Base-by-base conservation (phyloP, 2,888 invertebrate genomes). In the Punctoribates punctum region DNA sequence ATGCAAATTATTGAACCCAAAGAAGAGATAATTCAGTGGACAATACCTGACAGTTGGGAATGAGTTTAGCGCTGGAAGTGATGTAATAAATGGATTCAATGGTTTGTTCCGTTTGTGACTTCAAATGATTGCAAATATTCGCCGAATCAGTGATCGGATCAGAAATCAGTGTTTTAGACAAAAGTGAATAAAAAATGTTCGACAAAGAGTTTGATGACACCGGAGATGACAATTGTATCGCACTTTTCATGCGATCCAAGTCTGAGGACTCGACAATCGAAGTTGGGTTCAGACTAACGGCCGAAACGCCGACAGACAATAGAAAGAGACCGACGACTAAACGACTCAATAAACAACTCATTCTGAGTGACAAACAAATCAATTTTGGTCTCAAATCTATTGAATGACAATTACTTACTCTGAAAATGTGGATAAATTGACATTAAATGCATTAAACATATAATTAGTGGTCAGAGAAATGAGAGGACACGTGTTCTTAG, bases 61-160 rank as follows among this genome's bases (percentile, higher is more conserved):
- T 23, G 0, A 77, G 57, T 75, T 75, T 77, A 38, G 67, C 62
- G 15, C 42, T 67, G 9, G 75, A 77, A 17, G 75, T 70, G 11
- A 57, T 57, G 51, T 74, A 76, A 77, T 60, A 73, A 46, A 76
- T 73, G 46, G 27, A 20, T 38, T 75, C 75, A 13, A 76, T 9
- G 9, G n/a, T 48, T 54, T 25, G 34, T 6, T 57, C 38, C 6
- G 48, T 51, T 17, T 65, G 38, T 70, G 34, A 15, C 54, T 75
- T 42, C 20, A 75, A n/a, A 51, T 70, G 70, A 57, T 42, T 48
- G 54, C 75, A 75, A 13, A 75, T 70, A n/a, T 75, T 70, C 0
- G 38, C 15, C 29, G 67, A 46, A 29, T 51, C 51, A 23, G 51
- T 29, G 20, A 51, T 20, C 0, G 48, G n/a, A 51, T 67, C 46